Evolutionary conservation across 1,140 invertebrate species (phyloP).

Genomic region (Ptiloglossa arizonensis): DNA sequence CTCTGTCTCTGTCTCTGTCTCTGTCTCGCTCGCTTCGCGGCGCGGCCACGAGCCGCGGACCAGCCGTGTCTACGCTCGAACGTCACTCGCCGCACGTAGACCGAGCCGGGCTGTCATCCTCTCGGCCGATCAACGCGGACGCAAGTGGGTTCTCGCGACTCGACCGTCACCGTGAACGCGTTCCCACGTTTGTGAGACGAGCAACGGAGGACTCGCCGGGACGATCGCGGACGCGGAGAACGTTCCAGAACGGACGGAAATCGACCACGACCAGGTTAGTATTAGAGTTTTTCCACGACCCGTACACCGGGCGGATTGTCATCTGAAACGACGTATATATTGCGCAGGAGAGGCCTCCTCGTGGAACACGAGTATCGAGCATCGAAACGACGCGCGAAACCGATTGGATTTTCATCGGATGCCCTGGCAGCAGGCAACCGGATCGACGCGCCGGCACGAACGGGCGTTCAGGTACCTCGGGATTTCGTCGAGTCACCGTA

Average conservation of each 20-base stretch:
- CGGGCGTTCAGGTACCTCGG: slow-evolving; percentile 47
- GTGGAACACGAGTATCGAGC: slow-evolving; percentile 55
- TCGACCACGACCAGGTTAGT: no score
- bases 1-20: slow-evolving; percentile 6
- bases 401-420: slow-evolving; percentile 42
- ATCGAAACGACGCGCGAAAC: slow-evolving; percentile 41
- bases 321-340: no score
- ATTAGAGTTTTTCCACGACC: neutral
- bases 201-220: no score
- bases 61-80: slow-evolving; percentile 46
- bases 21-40: slow-evolving; percentile 45
- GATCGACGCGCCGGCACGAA: slow-evolving; percentile 67
- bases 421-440: slow-evolving; percentile 76
- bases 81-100: slow-evolving; percentile 64
- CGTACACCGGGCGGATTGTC: no score
- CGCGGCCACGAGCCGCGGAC: slow-evolving; percentile 27
- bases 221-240: no score
- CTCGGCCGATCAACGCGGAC: slow-evolving; percentile 6
- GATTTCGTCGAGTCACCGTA: no score
- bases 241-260: no score
- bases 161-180: neutral
- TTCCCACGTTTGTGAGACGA: neutral
- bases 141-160: slow-evolving; percentile 31
- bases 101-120: slow-evolving; percentile 62
- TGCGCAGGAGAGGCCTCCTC: no score